Evolutionary conservation across 2,888 invertebrate genomes (phyloP).

Genomic region (Muschampia plurimacula): DNA sequence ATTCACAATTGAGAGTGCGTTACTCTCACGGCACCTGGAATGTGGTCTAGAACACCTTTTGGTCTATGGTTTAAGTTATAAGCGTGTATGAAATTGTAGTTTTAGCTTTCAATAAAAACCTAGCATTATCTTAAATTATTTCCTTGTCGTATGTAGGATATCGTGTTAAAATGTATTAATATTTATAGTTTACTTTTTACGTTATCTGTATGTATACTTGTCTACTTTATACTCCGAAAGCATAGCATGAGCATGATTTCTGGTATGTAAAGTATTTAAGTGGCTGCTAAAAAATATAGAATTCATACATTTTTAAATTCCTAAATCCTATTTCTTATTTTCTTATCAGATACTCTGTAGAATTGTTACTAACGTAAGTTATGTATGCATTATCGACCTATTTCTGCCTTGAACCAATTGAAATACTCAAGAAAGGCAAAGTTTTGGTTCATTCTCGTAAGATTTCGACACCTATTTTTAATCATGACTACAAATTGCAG

Average conservation of each 20-base stretch:
- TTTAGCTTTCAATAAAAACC: neutral
- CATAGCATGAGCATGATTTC: neutral
- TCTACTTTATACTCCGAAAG: neutral
- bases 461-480: no score
- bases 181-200: neutral
- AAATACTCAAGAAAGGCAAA: no score
- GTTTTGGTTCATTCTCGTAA: no score
- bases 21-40: constrained; percentile 42
- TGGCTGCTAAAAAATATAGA: neutral
- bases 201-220: neutral
- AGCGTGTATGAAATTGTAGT: neutral
- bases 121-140: neutral
- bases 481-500: no score
- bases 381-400: no score
- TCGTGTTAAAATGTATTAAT: neutral
- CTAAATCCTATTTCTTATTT: no score
- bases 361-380: no score
- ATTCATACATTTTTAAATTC: no score
- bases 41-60: constrained; percentile 42
- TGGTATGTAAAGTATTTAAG: neutral
- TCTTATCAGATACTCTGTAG: no score
- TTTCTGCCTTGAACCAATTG: no score
- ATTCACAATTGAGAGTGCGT: constrained; percentile 39
- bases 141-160: neutral
- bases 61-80: constrained; percentile 29